These are phyloP conservation scores for Acropora tenuis DNA, from an alignment of 64 coral and sea anemone species.

Conservation along the genomic window DNA sequence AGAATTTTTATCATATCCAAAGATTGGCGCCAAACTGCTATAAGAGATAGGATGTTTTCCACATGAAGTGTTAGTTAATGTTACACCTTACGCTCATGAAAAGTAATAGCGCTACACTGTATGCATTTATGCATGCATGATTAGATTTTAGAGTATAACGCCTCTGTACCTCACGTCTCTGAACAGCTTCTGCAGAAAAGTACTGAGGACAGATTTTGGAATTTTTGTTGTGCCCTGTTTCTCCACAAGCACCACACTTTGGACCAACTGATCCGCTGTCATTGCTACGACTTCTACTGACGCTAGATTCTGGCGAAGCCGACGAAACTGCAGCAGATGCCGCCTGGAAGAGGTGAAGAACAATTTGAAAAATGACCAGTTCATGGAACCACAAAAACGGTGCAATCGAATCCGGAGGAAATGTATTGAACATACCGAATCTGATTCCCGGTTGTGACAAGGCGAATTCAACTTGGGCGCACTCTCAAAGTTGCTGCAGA, in stretches of 20 bases:
- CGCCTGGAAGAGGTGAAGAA: not conserved
- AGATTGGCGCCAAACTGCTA: too few relatives aligned
- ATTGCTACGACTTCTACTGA: not conserved
- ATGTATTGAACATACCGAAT: not conserved
- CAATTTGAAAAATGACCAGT: not conserved
- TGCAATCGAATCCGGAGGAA: not conserved
- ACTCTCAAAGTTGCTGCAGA: conserved; percentile 21
- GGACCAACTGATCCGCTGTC: conserved; percentile 16
- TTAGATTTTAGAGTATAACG: too few relatives aligned
- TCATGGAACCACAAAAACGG: not conserved
- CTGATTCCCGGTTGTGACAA: not conserved
- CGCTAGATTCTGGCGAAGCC: not conserved
- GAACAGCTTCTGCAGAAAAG: conserved; percentile 47
- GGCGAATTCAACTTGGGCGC: not conserved
- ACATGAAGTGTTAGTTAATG: too few relatives aligned
- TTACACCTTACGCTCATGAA: too few relatives aligned
- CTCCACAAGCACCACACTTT: conserved; percentile 55
- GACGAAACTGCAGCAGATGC: not conserved
- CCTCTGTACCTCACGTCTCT: conserved; percentile 39
- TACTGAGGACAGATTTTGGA: conserved; percentile 47
- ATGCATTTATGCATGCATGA: too few relatives aligned
- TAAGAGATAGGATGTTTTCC: too few relatives aligned
- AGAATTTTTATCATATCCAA: too few relatives aligned
- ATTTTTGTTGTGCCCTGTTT: conserved; percentile 50
- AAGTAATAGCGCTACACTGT: too few relatives aligned